Conservation (phyloP, 2,113 vertebrate species). For the Fregata magnificens region DNA sequence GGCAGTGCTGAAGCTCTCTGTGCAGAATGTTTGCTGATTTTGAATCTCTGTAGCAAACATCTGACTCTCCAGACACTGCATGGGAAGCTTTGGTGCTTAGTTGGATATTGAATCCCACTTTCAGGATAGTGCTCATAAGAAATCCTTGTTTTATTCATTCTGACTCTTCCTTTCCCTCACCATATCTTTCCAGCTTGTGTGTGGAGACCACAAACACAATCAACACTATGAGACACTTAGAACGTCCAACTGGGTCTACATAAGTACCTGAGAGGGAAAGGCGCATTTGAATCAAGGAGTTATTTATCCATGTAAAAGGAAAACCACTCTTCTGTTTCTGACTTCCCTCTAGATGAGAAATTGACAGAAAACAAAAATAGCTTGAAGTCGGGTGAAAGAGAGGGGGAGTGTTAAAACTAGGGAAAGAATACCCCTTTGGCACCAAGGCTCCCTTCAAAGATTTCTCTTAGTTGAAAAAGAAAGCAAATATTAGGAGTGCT, state of each 20-base stretch:
- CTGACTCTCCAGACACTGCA: neutral
- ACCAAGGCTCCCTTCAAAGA: neutral
- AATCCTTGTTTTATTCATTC: neutral
- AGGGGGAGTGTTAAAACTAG: neutral
- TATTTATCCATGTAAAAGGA: neutral
- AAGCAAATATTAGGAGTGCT: neutral
- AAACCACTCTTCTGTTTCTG: neutral
- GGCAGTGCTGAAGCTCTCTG: neutral
- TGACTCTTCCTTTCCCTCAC: neutral
- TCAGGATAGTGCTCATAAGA: neutral
- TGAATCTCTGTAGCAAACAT: neutral
- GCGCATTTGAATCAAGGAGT: neutral
- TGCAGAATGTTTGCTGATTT: neutral
- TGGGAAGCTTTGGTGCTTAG: neutral
- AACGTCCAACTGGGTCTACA: accelerated
- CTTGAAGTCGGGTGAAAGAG: neutral
- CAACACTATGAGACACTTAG: neutral
- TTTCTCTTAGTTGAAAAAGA: neutral
- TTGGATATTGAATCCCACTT: neutral
- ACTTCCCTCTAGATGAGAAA: neutral
- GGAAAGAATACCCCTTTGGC: neutral
- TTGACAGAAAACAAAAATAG: neutral
- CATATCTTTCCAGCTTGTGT: neutral
- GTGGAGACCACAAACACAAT: neutral
- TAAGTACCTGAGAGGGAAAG: neutral